A percentile compares a stretch with the other conserved stretches of the same genome.
phyloP scores from a whole-genome alignment of 2,797 vertebrate species.

The Miichthys miiuy region DNA sequence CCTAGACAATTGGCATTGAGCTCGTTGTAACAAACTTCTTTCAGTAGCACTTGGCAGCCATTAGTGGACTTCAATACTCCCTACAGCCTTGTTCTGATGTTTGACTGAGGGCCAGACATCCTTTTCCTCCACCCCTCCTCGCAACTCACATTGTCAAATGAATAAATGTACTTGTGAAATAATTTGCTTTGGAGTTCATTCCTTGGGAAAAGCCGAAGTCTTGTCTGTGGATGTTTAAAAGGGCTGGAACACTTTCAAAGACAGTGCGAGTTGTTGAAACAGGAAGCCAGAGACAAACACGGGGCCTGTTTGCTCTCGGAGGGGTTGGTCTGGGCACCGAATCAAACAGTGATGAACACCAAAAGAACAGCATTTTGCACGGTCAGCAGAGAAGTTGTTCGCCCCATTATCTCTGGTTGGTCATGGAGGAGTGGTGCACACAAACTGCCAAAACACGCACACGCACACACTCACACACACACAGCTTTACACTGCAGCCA shows the following conservation, averaged over 20 bases:
- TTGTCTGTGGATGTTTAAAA: constrained; percentile 35
- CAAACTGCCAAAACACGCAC: not conserved
- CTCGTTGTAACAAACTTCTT: constrained; percentile 20
- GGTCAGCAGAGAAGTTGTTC: constrained; percentile 62
- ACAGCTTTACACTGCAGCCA: not conserved
- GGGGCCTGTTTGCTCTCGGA: constrained; percentile 23
- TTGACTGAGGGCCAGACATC: constrained; percentile 26
- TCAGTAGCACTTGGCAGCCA: constrained; percentile 43
- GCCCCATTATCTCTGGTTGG: constrained; percentile 58
- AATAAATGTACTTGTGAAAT: constrained; percentile 20
- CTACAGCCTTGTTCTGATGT: constrained; percentile 32
- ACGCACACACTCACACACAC: not conserved
- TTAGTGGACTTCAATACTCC: constrained; percentile 37
- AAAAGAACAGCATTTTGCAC: constrained; percentile 57
- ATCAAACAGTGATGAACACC: constrained; percentile 52
- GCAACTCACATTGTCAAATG: constrained; percentile 14
- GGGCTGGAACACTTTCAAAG: constrained; percentile 42
- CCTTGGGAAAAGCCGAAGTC: constrained; percentile 13
- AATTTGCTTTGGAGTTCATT: constrained; percentile 22
- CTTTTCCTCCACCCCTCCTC: constrained; percentile 1
- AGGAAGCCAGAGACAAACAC: constrained; percentile 36
- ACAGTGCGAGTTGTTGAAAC: constrained; percentile 34
- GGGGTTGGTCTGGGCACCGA: constrained; percentile 56
- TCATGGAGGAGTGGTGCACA: constrained; percentile 35
- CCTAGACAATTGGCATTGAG: constrained; percentile 26